Base-by-base conservation (phyloP, 2,113 vertebrate genomes). In the Embiotoca jacksoni region DNA sequence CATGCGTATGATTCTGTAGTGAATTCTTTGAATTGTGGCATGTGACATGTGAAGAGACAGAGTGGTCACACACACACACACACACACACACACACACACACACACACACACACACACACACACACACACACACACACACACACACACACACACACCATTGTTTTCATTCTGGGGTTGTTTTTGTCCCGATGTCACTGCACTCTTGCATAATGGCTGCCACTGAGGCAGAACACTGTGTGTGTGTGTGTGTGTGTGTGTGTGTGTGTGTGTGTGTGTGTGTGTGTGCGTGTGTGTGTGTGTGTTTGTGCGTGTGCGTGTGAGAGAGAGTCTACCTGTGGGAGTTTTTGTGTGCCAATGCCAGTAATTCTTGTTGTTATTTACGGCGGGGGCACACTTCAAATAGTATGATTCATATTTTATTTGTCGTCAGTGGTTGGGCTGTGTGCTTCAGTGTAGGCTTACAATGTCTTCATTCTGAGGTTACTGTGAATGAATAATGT, bases 141-240 rank as follows among this genome's bases (percentile, higher is more conserved):
- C 31, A 23, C 23, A 23, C 23, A 23, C 56, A 72, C 68, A 23
- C 23, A 67, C 74, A 53, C 23, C 64, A 79, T 72, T 92, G 91
- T 91, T 88, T 84, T 89, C 75, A 61, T 66, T 85, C 57, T 41
- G 55, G 35, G 68, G 60, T 88, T 92, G 90, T 91, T 92, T 89
- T 88, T 89, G 87, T 89, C 80, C 80, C 58, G 0, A 10, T 89
- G 87, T 90, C 88, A 74, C 75, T 61, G 50, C 72, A 80, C 89
- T 76, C 53, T 87, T 87, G 65, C 87, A 57, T 90, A 92, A 87
- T 54, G 46, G 70, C 77, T 33, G 35, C 53, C 50, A 32, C 61
- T 32, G 71, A 61, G 35, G 37, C 63, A 67, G 4, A 82, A 70
- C 69, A 49, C n/a, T 0, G 50, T 75, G 79, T 23, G 8, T 50